A percentile compares a stretch with the other conserved stretches of the same genome.
Conservation (phyloP, 2,888 invertebrate genomes). For the Heliconius hortense region DNA sequence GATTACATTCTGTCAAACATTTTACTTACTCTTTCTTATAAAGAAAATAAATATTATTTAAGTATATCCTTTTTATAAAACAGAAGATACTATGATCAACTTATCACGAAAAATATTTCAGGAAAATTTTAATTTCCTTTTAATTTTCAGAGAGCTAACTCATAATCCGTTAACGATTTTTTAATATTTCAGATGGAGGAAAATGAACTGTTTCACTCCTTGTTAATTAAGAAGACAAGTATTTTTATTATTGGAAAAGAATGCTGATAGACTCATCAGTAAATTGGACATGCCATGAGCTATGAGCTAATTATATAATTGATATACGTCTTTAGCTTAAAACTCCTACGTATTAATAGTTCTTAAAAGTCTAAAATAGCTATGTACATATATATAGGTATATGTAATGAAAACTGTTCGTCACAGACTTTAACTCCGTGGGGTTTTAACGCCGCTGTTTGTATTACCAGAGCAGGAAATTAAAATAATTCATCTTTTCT, state of each 20-base stretch:
- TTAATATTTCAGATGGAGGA: not conserved
- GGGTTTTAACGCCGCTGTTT: not conserved
- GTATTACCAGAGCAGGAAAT: not conserved
- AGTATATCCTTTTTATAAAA: too few species aligned
- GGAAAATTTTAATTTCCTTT: too few species aligned
- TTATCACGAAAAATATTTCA: too few species aligned
- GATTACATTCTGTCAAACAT: too few species aligned
- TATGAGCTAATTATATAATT: constrained; percentile 5
- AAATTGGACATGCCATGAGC: constrained; percentile 28
- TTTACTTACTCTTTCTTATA: too few species aligned
- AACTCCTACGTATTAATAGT: not conserved
- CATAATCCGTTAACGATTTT: not conserved
- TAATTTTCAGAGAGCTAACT: too few species aligned
- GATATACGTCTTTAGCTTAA: not conserved
- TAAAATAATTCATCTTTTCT: not conserved
- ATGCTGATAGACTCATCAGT: not conserved
- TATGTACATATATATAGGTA: too few species aligned
- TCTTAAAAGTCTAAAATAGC: not conserved
- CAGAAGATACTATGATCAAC: too few species aligned
- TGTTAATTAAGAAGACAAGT: too few species aligned
- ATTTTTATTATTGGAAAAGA: not conserved
- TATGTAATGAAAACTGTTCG: too few species aligned
- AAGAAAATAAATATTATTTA: too few species aligned
- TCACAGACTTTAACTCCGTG: too few species aligned
- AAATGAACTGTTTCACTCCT: not conserved